Percentiles rank a stretch among this genome's conserved stretches.
These are phyloP conservation scores for Mactra quadrangularis DNA, from an alignment of 1,140 invertebrate genomes.

Conservation along the genomic window DNA sequence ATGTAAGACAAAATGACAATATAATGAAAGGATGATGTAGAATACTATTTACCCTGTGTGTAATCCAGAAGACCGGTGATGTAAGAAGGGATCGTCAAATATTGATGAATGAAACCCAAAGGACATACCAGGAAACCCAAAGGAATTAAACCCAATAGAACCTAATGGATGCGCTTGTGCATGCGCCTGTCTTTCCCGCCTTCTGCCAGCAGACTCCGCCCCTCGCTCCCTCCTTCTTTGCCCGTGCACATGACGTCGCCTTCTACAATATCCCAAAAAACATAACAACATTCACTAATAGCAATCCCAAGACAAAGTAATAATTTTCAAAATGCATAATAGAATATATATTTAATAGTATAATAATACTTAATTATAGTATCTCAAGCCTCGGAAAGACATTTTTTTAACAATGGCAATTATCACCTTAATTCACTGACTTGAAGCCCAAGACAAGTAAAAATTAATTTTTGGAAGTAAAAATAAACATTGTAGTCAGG, in stretches of 20 bases:
- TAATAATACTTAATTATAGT: too few relatives aligned
- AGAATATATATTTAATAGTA: too few relatives aligned
- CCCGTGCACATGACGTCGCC: slow-evolving; percentile 60
- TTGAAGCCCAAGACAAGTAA: too few relatives aligned
- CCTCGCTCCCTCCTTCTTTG: slow-evolving; percentile 56
- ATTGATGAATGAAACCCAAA: slow-evolving; percentile 69
- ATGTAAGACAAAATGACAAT: too few relatives aligned
- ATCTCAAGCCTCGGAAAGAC: too few relatives aligned
- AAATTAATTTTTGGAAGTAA: too few relatives aligned
- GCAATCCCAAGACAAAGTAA: neutral
- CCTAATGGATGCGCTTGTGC: slow-evolving; percentile 61
- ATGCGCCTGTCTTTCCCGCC: slow-evolving; percentile 57
- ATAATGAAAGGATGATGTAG: too few relatives aligned
- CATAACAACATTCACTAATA: slow-evolving; percentile 24
- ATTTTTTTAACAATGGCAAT: too few relatives aligned
- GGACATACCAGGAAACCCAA: slow-evolving; percentile 65
- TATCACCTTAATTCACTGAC: too few relatives aligned
- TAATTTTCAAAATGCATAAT: slow-evolving; percentile 7
- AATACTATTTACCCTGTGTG: slow-evolving; percentile 57
- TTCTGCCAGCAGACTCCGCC: slow-evolving; percentile 52
- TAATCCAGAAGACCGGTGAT: slow-evolving; percentile 51
- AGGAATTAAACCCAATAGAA: slow-evolving; percentile 57
- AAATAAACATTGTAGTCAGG: too few relatives aligned
- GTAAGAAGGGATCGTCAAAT: slow-evolving; percentile 64
- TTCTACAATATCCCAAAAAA: slow-evolving; percentile 64